Evolutionary conservation across 2,113 vertebrate species (phyloP).

Genomic region (Cephalopterus ornatus): DNA sequence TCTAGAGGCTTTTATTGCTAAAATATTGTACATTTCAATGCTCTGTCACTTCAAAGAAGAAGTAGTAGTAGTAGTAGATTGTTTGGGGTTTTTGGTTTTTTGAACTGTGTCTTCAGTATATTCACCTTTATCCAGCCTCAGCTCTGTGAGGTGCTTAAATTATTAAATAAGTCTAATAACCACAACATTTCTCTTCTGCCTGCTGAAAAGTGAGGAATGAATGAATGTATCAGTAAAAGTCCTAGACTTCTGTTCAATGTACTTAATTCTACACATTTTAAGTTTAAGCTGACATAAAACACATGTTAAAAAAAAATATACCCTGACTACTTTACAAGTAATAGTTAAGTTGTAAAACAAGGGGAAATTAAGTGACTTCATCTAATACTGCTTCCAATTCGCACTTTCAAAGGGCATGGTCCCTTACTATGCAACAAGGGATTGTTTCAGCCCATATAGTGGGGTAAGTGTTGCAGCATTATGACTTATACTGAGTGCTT

Average conservation of each 20-base stretch:
- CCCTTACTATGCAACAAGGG: not conserved
- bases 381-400: not conserved
- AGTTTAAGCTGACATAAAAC: not conserved
- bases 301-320: not conserved
- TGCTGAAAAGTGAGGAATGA: not conserved
- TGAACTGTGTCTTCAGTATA: not conserved
- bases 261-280: not conserved
- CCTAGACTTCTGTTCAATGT: not conserved
- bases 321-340: not conserved
- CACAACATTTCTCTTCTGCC: not conserved
- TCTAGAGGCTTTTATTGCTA: not conserved
- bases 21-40: not conserved
- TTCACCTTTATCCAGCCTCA: not conserved
- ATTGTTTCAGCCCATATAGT: not conserved
- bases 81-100: accelerated
- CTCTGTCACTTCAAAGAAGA: not conserved
- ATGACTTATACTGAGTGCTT: not conserved
- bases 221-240: not conserved
- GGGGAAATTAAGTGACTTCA: not conserved
- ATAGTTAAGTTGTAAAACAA: not conserved
- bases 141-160: not conserved
- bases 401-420: not conserved
- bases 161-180: not conserved
- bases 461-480: not conserved
- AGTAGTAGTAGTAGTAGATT: not conserved